phyloP scores from a whole-genome alignment of 2,888 invertebrate species.

The Papilio gigon region DNA sequence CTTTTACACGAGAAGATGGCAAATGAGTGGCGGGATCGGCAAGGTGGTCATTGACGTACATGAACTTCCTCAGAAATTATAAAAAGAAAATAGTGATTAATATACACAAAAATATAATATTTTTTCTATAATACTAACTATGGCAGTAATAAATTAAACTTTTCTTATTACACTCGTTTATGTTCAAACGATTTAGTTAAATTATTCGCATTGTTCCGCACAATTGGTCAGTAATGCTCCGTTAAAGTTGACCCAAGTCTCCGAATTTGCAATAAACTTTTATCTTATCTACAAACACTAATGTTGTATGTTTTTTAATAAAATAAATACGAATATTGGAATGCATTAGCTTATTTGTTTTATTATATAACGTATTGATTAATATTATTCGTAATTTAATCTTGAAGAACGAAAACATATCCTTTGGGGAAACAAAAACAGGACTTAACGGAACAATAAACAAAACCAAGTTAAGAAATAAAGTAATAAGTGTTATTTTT shows the following conservation, averaged over 20 bases:
- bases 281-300: conserved; percentile 30
- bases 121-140: neutral
- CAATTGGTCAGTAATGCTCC: conserved; percentile 39
- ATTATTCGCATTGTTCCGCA: conserved; percentile 39
- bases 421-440: too few species aligned
- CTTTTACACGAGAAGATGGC: too few species aligned
- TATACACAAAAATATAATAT: neutral
- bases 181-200: conserved; percentile 34
- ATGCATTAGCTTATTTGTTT: neutral
- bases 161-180: conserved; percentile 15
- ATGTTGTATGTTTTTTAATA: conserved; percentile 12
- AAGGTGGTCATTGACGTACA: too few species aligned
- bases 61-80: too few species aligned
- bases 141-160: conserved; percentile 7
- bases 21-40: too few species aligned
- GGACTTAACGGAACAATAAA: too few species aligned
- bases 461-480: neutral
- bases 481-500: neutral
- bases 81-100: neutral
- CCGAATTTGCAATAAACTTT: conserved; percentile 37
- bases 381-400: neutral
- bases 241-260: conserved; percentile 37
- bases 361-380: too few species aligned
- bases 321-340: neutral
- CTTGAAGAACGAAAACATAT: too few species aligned